Conservation (phyloP, 2,113 vertebrate genomes). For the Planiliza haematocheilus region DNA sequence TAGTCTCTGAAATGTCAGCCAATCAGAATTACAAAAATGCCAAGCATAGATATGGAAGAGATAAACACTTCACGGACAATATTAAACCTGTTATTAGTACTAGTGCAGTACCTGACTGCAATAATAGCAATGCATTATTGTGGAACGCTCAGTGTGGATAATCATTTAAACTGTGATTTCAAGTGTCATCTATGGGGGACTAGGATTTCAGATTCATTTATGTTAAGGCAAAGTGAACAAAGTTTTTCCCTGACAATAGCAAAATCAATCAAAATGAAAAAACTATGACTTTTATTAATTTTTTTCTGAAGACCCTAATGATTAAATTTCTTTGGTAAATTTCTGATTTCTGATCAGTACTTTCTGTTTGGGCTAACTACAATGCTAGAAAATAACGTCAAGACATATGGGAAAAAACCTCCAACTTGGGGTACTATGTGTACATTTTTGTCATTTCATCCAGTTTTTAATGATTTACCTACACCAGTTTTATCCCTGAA, state of each 20-base stretch:
- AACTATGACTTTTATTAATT: background rate
- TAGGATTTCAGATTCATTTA: background rate
- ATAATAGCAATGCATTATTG: background rate
- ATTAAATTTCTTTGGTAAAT: too few relatives aligned
- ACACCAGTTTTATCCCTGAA: constrained; percentile 26
- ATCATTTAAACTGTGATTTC: too few relatives aligned
- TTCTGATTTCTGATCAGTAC: too few relatives aligned
- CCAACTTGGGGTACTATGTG: too few relatives aligned
- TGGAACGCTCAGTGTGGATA: background rate
- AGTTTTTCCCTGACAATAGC: background rate
- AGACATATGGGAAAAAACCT: too few relatives aligned
- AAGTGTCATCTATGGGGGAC: too few relatives aligned
- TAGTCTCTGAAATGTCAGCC: constrained; percentile 43
- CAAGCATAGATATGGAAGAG: constrained; percentile 27
- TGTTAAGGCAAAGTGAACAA: background rate
- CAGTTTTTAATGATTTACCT: constrained; percentile 16
- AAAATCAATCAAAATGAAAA: background rate
- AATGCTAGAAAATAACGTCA: too few relatives aligned
- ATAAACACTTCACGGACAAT: constrained; percentile 25
- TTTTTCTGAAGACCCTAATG: too few relatives aligned
- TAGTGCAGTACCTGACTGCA: background rate
- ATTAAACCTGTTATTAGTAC: constrained; percentile 20
- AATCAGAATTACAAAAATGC: constrained; percentile 33
- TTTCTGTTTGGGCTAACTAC: too few relatives aligned
- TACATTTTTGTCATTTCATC: background rate